Evolutionary conservation across 1,140 invertebrate genomes (phyloP), one percentile per base, ranked within the genome.

Genomic region (Pentalonia nigronervosa): DNA sequence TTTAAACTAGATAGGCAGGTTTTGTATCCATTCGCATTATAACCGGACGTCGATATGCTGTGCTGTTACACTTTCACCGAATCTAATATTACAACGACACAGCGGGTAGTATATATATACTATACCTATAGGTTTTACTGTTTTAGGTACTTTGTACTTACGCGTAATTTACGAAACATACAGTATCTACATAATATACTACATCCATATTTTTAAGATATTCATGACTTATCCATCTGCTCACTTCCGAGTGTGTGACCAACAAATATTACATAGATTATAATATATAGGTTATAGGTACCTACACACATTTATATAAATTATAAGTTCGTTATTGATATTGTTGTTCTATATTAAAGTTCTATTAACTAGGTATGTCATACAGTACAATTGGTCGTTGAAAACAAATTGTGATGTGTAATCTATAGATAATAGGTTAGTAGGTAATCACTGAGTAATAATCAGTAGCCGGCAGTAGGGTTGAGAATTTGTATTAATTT

Each of bases 1-100:
- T 84, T 84, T 45, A 83, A 76, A 84, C 83, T 84, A 41, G 83
- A 84, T 84, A 41, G 41, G 41, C 36, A 45, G 36, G 83, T 84
- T 25, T 84, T 7, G 30, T 48, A n/a, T n/a, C 11, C 20, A 48
- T 7, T 87, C 2, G 25, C n/a, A 30, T 87, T 11, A 21, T 87
- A 76, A 76, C 30, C 60, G n/a, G 60, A 76, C n/a, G 14, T 76
- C n/a, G 30, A 76, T 76, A 17, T 76, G n/a, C n/a, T n/a, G n/a
- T 76, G 60, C 30, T n/a, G 30, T 34, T n/a, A 76, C 50, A 89
- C 87, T 89, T 89, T 89, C 87, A 56, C 87, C 36, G 50, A 56
- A 36, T 89, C 14, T 56, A n/a, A 23, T 53, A n/a, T 88, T 50
- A 53, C 48, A 76, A 76, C 14, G n/a, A 76, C 14, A 76, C 60